phyloP scores from a whole-genome alignment of 2,888 invertebrate genomes.

The Cistogaster globosa region DNA sequence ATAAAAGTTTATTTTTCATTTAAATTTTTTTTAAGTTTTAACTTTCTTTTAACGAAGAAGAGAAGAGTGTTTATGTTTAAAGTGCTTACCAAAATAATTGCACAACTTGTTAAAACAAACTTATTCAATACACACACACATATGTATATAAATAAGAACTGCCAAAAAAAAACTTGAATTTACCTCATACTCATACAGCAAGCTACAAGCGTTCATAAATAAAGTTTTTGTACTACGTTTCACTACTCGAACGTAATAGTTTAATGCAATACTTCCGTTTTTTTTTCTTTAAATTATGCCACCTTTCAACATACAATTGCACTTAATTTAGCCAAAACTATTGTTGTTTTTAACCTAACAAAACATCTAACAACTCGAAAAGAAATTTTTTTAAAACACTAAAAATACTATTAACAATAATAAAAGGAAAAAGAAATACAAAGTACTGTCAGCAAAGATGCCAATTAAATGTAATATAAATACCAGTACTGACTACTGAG shows the following conservation, averaged over 20 bases:
- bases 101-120: slow-evolving; percentile 40
- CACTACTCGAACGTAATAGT: slow-evolving; percentile 8
- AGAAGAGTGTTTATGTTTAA: not conserved
- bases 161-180: not conserved
- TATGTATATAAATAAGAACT: not conserved
- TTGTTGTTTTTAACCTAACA: slow-evolving; percentile 35
- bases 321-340: slow-evolving; percentile 64
- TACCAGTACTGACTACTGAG: slow-evolving; percentile 40
- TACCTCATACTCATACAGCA: not conserved
- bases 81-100: slow-evolving; percentile 27
- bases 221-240: not conserved
- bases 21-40: not conserved
- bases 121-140: slow-evolving; percentile 10
- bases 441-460: slow-evolving; percentile 60
- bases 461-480: slow-evolving; percentile 66
- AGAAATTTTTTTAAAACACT: not conserved
- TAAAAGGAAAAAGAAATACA: slow-evolving; percentile 31
- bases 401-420: slow-evolving; percentile 27
- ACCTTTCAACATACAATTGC: slow-evolving; percentile 68
- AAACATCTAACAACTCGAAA: slow-evolving; percentile 26
- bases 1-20: slow-evolving; percentile 13
- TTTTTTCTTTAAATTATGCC: slow-evolving; percentile 63
- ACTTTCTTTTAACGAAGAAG: slow-evolving; percentile 25
- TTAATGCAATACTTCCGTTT: slow-evolving; percentile 61
- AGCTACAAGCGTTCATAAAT: not conserved